phyloP scores from a whole-genome alignment of 2,888 invertebrate genomes.

The Diarsia rubi region DNA sequence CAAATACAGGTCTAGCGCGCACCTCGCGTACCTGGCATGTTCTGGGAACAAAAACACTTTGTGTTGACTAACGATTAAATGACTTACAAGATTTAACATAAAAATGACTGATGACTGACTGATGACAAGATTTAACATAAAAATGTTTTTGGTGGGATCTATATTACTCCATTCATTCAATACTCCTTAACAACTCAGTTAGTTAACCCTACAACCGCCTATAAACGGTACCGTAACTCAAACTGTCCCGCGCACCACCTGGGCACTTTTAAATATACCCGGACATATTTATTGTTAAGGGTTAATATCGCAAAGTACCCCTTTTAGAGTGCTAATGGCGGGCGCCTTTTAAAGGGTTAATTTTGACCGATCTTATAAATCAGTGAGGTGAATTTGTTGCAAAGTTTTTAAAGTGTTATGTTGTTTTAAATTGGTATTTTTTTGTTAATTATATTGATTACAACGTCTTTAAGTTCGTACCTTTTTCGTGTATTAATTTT shows the following conservation, averaged over 20 bases:
- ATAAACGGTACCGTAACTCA: constrained; percentile 59
- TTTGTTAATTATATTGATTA: neutral
- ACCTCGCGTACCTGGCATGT: no score
- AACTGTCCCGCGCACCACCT: constrained; percentile 66
- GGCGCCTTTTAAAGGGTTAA: constrained; percentile 57
- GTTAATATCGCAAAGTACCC: constrained; percentile 73
- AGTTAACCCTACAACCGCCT: constrained; percentile 57
- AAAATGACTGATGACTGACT: no score
- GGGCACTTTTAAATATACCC: constrained; percentile 68
- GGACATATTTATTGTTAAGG: constrained; percentile 71
- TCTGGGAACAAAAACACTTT: no score
- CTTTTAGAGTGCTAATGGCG: constrained; percentile 70
- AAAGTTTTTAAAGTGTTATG: constrained; percentile 33
- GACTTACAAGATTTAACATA: no score
- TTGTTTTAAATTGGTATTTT: constrained; percentile 2
- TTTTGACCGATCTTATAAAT: constrained; percentile 56
- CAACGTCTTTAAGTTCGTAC: neutral
- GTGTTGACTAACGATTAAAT: no score
- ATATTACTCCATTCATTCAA: constrained; percentile 37
- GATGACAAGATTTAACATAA: no score
- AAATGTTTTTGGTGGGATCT: no score
- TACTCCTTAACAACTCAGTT: constrained; percentile 35
- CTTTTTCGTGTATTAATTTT: neutral
- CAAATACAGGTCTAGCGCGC: no score
- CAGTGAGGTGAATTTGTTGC: constrained; percentile 46